Evolutionary conservation across 2,113 vertebrate genomes (phyloP), one percentile per base, ranked within the genome.

Genomic region (Electrona antarctica): DNA sequence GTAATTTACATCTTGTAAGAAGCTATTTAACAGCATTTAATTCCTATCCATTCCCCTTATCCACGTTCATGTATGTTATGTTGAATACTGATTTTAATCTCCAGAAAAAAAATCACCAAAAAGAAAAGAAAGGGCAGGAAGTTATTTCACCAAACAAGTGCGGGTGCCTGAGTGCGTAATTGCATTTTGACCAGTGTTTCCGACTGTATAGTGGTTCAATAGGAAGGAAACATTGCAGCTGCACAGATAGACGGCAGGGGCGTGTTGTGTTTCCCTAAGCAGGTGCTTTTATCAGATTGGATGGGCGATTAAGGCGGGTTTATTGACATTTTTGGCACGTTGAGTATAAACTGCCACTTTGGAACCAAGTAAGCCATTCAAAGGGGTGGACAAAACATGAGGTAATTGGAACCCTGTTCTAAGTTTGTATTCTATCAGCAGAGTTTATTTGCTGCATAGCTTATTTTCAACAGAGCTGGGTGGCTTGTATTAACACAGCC

Each of bases 261-360:
- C 81, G 80, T 85, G 86, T 79, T 71, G 75, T 86, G 86, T 87
- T 91, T 80, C 85, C 83, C 63, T 59, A 82, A 83, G 77, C 90
- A 92, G 87, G 84, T 92, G 91, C 83, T 78, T 52, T 85, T 87
- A 86, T 86, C 87, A 88, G 87, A 90, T 89, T 21, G 78, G 76
- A 76, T n/a, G 55, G 49, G 50, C 64, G 87, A 92, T 90, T 87
- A 86, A 69, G 86, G 81, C 76, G 73, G 81, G 78, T 88, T 85
- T 87, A 85, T 87, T 90, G 85, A 89, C 86, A 89, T 89, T 78
- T 91, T 85, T 92, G 88, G 88, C 87, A 89, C 84, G 74, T 72
- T 72, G 75, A 81, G 78, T 79, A 84, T 83, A 87, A 89, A 87
- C 85, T 79, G 76, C 81, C 79, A 78, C 86, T 82, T 83, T 80